Conservation (phyloP, 2,888 invertebrate genomes). For the Alviniconcha strummeri region DNA sequence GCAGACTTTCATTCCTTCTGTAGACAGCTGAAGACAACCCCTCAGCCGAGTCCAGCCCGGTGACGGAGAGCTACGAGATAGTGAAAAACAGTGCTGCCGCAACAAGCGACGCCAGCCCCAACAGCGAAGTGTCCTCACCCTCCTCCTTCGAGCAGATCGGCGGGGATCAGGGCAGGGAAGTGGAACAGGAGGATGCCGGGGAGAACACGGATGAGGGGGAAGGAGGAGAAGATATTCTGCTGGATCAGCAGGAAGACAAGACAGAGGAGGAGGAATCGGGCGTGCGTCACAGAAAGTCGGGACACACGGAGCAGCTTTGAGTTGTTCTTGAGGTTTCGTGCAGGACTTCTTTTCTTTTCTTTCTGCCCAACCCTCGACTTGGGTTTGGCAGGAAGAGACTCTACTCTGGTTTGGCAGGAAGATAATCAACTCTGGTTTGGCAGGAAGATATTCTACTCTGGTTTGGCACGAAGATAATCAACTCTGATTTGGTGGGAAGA, state of each 20-base stretch:
- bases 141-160: slow-evolving; percentile 17
- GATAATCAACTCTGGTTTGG: background rate
- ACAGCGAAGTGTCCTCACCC: slow-evolving; percentile 18
- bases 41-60: slow-evolving; percentile 47
- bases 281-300: slow-evolving; percentile 14
- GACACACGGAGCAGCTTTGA: slow-evolving; percentile 15
- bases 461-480: too few relatives aligned
- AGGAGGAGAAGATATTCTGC: slow-evolving; percentile 6
- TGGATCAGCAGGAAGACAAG: background rate
- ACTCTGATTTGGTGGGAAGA: too few relatives aligned
- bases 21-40: too few relatives aligned
- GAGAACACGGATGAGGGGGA: slow-evolving; percentile 3
- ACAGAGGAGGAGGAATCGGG: slow-evolving; percentile 22
- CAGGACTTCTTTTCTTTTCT: too few relatives aligned
- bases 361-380: too few relatives aligned
- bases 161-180: background rate
- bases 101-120: background rate
- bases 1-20: too few relatives aligned
- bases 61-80: slow-evolving; percentile 58
- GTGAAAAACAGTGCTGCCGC: slow-evolving; percentile 39
- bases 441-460: too few relatives aligned
- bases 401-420: background rate
- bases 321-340: background rate
- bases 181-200: background rate
- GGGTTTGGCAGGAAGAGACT: too few relatives aligned